Evolutionary conservation across 2,797 vertebrate species (phyloP).

Genomic region (Megaceryle alcyon): DNA sequence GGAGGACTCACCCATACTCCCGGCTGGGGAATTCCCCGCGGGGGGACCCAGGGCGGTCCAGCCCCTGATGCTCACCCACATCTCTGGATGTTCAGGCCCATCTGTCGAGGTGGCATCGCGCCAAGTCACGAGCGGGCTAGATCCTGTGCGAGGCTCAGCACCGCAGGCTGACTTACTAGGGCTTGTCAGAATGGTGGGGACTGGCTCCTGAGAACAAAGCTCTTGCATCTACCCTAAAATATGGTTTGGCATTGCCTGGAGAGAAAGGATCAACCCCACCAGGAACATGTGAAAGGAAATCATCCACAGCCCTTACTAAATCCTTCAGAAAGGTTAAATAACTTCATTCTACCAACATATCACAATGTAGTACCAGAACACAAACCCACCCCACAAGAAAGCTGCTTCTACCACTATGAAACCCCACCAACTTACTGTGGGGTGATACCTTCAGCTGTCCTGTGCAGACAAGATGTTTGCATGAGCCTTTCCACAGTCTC

Average conservation of each 20-base stretch:
- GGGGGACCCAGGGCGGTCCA: not conserved
- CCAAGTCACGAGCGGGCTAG: not conserved
- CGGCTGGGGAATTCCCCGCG: accelerated
- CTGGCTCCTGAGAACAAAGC: not conserved
- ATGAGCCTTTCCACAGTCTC: accelerated
- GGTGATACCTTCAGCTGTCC: accelerated
- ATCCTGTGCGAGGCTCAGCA: not conserved
- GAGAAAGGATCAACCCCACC: not conserved
- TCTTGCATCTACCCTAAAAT: not conserved
- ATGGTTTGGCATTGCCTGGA: accelerated
- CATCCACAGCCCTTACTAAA: not conserved
- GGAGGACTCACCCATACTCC: not conserved
- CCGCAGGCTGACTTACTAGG: accelerated
- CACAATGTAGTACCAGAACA: accelerated
- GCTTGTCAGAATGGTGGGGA: accelerated
- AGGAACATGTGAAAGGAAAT: accelerated
- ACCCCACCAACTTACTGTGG: not conserved
- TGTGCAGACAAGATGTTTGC: not conserved
- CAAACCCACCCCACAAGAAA: not conserved
- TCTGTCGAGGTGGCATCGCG: not conserved
- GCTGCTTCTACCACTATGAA: not conserved
- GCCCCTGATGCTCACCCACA: not conserved
- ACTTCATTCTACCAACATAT: accelerated
- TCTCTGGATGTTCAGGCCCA: not conserved
- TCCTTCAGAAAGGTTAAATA: not conserved